Evolutionary conservation across 2,888 invertebrate genomes (phyloP), one percentile per base, ranked within the genome.

Genomic region (Eristalis pertinax): DNA sequence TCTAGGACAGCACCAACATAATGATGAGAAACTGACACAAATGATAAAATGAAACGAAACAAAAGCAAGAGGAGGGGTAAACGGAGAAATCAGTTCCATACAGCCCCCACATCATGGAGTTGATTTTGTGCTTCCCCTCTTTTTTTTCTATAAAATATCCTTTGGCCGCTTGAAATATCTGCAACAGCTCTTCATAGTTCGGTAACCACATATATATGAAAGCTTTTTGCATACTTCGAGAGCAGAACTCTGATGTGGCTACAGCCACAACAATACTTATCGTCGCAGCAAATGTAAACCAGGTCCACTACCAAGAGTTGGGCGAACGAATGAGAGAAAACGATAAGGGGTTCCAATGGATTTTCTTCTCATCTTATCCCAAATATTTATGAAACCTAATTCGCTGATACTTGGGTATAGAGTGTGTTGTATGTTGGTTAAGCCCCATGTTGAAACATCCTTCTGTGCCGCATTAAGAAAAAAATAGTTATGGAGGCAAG

Each of bases 371-470:
- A 78, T 86, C 82, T 79, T 76, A 43, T 79, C 26, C 79, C 84
- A 87, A 84, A 84, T 87, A 84, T 87, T 87, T 87, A 76, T 84
- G 72, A 56, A 87, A 84, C 84, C 84, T 87, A 84, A 84, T 87
- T 84, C 84, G 63, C 60, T 72, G 67, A 75, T 65, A 82, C 58
- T 75, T 83, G 32, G 72, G 50, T 76, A 56, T 56, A 26, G 32
- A 22, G 32, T 63, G 32, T 50, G 68, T 35, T 32, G 50, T 60
- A 15, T 32, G 24, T 43, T 11, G n/a, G 35, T 50, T 43, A 38
- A 70, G 29, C 65, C 13, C 38, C 15, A n/a, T 19, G 19, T 50
- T 19, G 19, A 50, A 50, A 50, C 8, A 19, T 19, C 1, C 50
- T 19, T 50, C 19, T 50, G 10, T 43, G 43, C 13, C 38, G 4